Conservation (phyloP, 37 sponge, comb jelly and placozoan species). For the Bolinopsis microptera region DNA sequence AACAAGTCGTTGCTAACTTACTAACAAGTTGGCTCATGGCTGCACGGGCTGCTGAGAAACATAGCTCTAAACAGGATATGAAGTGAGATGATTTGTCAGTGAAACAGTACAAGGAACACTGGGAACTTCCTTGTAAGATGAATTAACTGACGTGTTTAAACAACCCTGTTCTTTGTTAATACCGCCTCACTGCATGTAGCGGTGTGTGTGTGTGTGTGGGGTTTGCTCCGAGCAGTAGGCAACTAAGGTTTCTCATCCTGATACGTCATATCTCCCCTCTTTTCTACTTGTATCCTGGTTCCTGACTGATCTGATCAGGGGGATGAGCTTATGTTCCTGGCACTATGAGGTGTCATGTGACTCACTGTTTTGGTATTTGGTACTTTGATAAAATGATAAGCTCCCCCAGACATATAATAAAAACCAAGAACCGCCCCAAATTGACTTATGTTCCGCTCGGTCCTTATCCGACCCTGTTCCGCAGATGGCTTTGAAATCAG, state of each 20-base stretch:
- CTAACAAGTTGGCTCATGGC: too few relatives aligned
- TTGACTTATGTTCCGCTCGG: not conserved
- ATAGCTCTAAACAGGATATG: too few relatives aligned
- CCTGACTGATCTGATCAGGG: too few relatives aligned
- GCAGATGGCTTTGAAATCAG: not conserved
- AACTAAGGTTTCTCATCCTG: not conserved
- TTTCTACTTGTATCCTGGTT: not conserved
- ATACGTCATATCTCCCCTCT: not conserved
- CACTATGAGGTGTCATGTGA: not conserved
- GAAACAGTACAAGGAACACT: too few relatives aligned
- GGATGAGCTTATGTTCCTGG: too few relatives aligned
- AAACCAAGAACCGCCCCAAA: not conserved
- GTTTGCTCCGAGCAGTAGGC: not conserved
- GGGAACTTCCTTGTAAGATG: too few relatives aligned
- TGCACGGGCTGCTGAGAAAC: too few relatives aligned
- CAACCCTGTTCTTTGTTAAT: not conserved
- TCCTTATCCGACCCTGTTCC: not conserved
- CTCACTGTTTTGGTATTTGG: not conserved
- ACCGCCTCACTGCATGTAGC: not conserved
- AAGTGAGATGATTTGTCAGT: too few relatives aligned
- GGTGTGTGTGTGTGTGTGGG: not conserved
- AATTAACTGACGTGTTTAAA: not conserved
- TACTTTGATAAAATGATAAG: not conserved
- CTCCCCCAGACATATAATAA: not conserved
- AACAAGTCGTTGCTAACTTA: too few relatives aligned